Conservation (phyloP, 2,888 invertebrate genomes). For the Cerastis leucographa region DNA sequence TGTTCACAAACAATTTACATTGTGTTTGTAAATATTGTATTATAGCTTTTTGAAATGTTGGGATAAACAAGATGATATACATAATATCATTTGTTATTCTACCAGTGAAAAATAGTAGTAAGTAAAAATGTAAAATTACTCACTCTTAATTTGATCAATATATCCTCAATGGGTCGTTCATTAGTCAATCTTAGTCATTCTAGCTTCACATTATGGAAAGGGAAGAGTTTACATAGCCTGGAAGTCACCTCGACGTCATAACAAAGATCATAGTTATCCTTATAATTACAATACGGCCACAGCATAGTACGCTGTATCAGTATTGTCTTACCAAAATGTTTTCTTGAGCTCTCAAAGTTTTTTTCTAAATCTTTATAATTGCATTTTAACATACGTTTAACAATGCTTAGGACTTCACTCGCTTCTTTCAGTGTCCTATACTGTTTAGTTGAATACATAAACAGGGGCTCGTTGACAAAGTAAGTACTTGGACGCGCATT, state of each 20-base stretch:
- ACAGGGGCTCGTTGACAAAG: slow-evolving; percentile 97
- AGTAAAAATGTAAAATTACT: not conserved
- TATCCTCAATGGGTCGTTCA: slow-evolving; percentile 92
- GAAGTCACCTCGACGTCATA: slow-evolving; percentile 92
- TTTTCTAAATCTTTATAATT: slow-evolving; percentile 93
- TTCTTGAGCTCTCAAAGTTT: slow-evolving; percentile 94
- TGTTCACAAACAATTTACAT: no score
- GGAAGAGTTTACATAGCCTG: slow-evolving; percentile 95
- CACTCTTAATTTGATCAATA: slow-evolving; percentile 92
- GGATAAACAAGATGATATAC: no score
- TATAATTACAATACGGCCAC: slow-evolving; percentile 89
- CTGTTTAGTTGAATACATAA: slow-evolving; percentile 95
- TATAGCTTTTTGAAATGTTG: not conserved
- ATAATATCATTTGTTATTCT: not conserved
- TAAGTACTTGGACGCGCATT: slow-evolving; percentile 96
- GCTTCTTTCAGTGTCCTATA: slow-evolving; percentile 94
- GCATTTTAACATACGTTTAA: slow-evolving; percentile 94
- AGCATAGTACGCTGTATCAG: slow-evolving; percentile 88
- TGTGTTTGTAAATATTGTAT: no score
- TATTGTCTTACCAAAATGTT: slow-evolving; percentile 94
- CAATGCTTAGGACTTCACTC: slow-evolving; percentile 91
- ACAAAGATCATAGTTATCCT: slow-evolving; percentile 82
- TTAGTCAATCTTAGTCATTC: slow-evolving; percentile 95
- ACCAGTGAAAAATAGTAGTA: not conserved
- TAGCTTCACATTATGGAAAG: slow-evolving; percentile 96